Base-by-base conservation (phyloP, 2,888 invertebrate species). In the Ernsta delagoae region DNA sequence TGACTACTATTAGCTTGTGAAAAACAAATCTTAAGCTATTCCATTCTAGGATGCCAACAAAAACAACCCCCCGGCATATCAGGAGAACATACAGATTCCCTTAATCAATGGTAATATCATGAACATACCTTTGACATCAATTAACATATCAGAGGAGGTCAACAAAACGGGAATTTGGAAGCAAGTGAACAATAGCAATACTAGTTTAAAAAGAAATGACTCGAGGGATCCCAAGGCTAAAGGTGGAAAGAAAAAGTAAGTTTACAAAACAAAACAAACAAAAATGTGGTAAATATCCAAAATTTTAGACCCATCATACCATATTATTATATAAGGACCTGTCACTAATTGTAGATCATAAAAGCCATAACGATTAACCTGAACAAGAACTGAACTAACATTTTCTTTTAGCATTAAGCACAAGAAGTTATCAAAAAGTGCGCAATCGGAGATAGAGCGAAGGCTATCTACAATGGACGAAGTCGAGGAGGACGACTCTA, bases 161-260 rank as follows among this genome's bases (percentile, higher is more conserved):
- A 97, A 98, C 83, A 97, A 97, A 86, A 97, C 97, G 39, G 97
- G 98, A 43, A 97, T 99, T 81, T 99, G 99, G 99, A 97, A 98
- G 82, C 97, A 98, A 88, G 96, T 98, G 11, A 97, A 97, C 84
- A 96, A 96, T 79, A 94, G 94, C 73, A 96, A 95, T 81, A 90
- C 93, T 71, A 93, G 92, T 74, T 73, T 72, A 65, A 83, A 74
- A 65, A 77, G 78, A 59, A 79, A 74, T 56, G 87, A 93, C 61
- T 80, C 80, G 73, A 88, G 89, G 76, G 90, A 88, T 72, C 73
- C 75, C 9, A 94, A 94, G 72, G 70, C 79, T 24, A 94, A 87
- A 78, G 74, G 83, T 45, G 90, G 84, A 73, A 94, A 92, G 85
- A 94, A 91, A 82, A 92, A 79, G 92, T 92, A 78, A 86, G 90